phyloP scores from a whole-genome alignment of 2,888 invertebrate species.

The Venusia cambrica region DNA sequence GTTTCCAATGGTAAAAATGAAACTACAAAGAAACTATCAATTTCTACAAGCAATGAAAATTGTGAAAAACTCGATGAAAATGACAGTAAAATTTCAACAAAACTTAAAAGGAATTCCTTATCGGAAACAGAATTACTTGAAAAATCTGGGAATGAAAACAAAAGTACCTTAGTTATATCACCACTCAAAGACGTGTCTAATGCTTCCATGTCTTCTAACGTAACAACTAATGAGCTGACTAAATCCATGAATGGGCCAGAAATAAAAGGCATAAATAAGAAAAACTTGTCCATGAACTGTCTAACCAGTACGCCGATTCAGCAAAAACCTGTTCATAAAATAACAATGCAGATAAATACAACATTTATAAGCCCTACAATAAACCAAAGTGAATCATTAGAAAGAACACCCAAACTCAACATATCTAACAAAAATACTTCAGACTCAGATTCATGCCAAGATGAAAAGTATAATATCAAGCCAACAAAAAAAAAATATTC shows the following conservation, averaged over 20 bases:
- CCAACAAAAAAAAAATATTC: conserved; percentile 6
- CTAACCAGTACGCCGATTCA: conserved; percentile 65
- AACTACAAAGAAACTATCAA: too few relatives aligned
- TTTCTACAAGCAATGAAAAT: conserved; percentile 15
- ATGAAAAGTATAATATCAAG: conserved; percentile 25
- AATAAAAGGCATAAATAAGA: conserved; percentile 40
- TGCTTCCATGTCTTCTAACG: conserved; percentile 44
- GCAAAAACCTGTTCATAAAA: conserved; percentile 49
- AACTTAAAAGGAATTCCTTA: conserved; percentile 39
- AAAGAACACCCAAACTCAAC: conserved; percentile 21
- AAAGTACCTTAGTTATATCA: conserved; percentile 59
- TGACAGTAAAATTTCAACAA: conserved; percentile 31
- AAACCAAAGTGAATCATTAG: conserved; percentile 27
- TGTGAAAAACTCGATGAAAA: conserved; percentile 15
- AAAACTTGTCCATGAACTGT: conserved; percentile 46
- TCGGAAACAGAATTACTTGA: conserved; percentile 36
- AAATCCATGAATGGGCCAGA: conserved; percentile 43
- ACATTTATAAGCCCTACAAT: conserved; percentile 47
- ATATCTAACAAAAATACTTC: conserved; percentile 1
- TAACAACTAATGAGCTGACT: conserved; percentile 38
- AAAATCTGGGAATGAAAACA: conserved; percentile 46
- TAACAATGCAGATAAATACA: conserved; percentile 51
- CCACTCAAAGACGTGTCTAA: conserved; percentile 55
- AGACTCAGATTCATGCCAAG: conserved; percentile 11
- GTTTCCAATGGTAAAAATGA: too few relatives aligned